Percentiles rank a stretch among this genome's conserved stretches.
These are phyloP conservation scores for Acrocephalus kingi DNA, from an alignment of 2,113 vertebrate species.

Conservation along the genomic window DNA sequence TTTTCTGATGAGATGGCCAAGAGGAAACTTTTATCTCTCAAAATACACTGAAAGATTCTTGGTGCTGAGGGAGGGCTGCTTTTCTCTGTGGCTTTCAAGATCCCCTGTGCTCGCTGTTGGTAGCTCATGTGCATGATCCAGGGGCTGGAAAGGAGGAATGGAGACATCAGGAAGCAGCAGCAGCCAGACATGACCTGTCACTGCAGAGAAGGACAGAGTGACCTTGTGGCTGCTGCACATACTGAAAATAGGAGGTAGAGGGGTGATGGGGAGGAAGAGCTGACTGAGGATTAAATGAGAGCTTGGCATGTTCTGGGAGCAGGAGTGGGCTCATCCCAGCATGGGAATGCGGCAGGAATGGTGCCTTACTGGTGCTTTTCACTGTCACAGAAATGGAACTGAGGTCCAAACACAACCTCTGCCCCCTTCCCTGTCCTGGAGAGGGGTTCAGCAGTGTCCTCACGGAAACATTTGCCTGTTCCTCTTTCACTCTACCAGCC, in stretches of 20 bases:
- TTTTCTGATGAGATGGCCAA: background rate
- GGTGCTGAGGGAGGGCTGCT: background rate
- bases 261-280: background rate
- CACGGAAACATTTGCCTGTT: background rate
- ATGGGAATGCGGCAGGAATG: background rate
- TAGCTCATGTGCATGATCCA: background rate
- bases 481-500: background rate
- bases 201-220: background rate
- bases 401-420: background rate
- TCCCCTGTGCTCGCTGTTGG: background rate
- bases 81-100: background rate
- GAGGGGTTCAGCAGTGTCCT: background rate
- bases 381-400: background rate
- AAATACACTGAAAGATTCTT: background rate
- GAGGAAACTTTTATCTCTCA: background rate
- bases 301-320: background rate
- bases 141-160: background rate
- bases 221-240: background rate
- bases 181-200: background rate
- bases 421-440: background rate
- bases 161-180: background rate
- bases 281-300: rapidly evolving
- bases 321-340: background rate
- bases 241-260: background rate
- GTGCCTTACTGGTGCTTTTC: background rate